Percentiles rank a stretch among this genome's conserved stretches.
Conservation (phyloP, 1,140 invertebrate genomes). For the Monomorium pharaonis region DNA sequence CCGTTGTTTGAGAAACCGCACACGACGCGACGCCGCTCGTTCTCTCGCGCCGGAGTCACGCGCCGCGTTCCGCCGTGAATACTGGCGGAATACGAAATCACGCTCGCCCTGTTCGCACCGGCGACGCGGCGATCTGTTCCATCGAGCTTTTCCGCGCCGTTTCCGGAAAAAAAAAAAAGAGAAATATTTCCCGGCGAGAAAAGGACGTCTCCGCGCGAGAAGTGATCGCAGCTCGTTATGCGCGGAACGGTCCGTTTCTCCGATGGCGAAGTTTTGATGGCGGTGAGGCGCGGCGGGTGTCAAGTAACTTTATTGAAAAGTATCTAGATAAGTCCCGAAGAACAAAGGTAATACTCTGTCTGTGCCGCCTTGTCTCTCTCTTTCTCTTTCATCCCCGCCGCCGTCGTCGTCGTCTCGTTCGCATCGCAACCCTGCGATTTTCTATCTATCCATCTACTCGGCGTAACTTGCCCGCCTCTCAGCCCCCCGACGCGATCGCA, state of each 20-base stretch:
- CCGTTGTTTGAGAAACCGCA: constrained; percentile 37
- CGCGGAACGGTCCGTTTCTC: constrained; percentile 22
- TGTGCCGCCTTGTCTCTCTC: neutral
- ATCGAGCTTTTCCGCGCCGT: constrained; percentile 12
- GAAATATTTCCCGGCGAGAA: constrained; percentile 50
- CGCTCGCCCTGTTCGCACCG: constrained; percentile 2
- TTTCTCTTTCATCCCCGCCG: neutral
- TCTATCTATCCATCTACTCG: neutral
- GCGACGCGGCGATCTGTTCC: neutral
- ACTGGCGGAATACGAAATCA: constrained; percentile 63
- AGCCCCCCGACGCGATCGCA: constrained; percentile 7
- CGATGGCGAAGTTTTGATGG: constrained; percentile 65
- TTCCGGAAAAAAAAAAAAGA: too few relatives aligned
- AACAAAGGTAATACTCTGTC: constrained; percentile 64
- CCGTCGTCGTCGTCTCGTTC: constrained; percentile 1
- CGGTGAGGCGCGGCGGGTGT: constrained; percentile 40
- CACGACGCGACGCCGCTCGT: constrained; percentile 1
- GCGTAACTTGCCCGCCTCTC: neutral
- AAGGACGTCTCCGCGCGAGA: constrained; percentile 4
- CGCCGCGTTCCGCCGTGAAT: constrained; percentile 47
- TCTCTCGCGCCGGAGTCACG: constrained; percentile 53
- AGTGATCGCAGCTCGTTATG: constrained; percentile 41
- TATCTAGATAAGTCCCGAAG: constrained; percentile 70
- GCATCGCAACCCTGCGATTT: neutral
- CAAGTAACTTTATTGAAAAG: constrained; percentile 75